These are phyloP conservation scores for Scaptomyza pallida DNA, from an alignment of 1,140 invertebrate genomes.

Conservation along the genomic window DNA sequence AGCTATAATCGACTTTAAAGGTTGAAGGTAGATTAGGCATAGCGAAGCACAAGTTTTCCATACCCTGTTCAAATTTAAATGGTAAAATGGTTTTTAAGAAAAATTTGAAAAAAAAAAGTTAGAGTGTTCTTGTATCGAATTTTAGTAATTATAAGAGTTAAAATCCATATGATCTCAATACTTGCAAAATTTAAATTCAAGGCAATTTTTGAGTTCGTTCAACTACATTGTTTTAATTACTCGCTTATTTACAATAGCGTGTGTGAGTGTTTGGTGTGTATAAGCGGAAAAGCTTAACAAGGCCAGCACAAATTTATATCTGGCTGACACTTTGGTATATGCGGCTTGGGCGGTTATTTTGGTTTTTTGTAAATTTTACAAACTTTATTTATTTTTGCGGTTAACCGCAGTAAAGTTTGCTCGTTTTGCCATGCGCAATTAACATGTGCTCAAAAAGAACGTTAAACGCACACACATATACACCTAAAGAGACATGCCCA, in stretches of 20 bases:
- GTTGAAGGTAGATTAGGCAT: no score
- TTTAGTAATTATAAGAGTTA: no score
- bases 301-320: constrained; percentile 72
- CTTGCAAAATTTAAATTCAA: no score
- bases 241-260: constrained; percentile 15
- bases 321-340: constrained; percentile 68
- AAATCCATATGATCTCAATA: no score
- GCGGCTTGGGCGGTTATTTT: constrained; percentile 61
- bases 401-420: constrained; percentile 58
- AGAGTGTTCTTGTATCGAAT: no score
- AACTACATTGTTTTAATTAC: no score
- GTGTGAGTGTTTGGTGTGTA: constrained; percentile 8
- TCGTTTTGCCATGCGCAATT: constrained; percentile 59
- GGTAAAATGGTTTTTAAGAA: no score
- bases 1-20: no score
- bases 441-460: constrained; percentile 31
- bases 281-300: constrained; percentile 53
- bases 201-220: no score
- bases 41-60: no score
- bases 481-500: constrained; percentile 37
- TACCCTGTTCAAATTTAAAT: no score
- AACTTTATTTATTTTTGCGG: constrained; percentile 36
- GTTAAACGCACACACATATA: not conserved
- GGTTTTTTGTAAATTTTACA: constrained; percentile 51
- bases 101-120: no score